Conservation (phyloP, 2,797 vertebrate genomes). For the Tragelaphus eurycerus region DNA sequence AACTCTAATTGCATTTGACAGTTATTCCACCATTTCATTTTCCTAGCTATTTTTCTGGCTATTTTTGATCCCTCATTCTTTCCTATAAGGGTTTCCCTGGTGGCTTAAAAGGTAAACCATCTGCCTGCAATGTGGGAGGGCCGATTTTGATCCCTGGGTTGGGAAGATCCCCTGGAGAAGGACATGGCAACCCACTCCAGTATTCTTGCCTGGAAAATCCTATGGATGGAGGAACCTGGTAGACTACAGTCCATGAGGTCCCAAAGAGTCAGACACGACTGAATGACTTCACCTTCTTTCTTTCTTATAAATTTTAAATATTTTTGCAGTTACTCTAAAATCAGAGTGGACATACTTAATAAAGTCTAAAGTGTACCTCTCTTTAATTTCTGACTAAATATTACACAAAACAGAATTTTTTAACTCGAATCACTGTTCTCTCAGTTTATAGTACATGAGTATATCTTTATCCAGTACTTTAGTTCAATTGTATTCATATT, state of each 20-base stretch:
- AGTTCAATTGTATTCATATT: background rate
- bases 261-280: background rate
- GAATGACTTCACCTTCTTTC: background rate
- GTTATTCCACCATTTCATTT: background rate
- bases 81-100: background rate
- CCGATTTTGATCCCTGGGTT: background rate
- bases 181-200: background rate
- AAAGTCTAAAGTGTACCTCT: background rate
- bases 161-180: background rate
- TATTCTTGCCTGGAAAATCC: background rate
- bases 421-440: background rate
- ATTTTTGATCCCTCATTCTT: background rate
- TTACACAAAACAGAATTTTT: background rate
- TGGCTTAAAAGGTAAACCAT: background rate
- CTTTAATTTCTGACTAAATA: background rate
- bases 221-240: accelerated
- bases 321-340: background rate
- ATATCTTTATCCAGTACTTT: background rate
- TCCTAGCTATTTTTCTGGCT: background rate
- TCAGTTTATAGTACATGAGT: background rate
- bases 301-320: background rate
- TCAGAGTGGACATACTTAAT: background rate
- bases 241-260: background rate
- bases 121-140: background rate
- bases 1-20: background rate